Conservation (phyloP, 1,140 invertebrate species). For the Heliothis subflexa region DNA sequence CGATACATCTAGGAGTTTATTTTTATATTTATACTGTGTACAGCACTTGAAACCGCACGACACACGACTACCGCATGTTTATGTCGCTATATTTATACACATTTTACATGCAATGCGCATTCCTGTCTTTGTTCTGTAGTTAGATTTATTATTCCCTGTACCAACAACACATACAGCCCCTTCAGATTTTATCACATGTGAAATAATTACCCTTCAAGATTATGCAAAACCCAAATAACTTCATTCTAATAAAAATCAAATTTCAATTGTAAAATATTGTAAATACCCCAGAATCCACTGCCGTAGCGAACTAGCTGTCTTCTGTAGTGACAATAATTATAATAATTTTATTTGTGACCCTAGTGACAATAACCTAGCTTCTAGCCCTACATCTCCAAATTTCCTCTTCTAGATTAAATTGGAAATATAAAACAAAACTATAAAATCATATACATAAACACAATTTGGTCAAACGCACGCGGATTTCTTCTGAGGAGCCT, state of each 20-base stretch:
- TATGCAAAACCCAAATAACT: not conserved
- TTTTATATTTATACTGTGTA: slow-evolving; percentile 44
- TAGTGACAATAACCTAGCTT: slow-evolving; percentile 11
- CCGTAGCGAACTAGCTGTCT: slow-evolving; percentile 21
- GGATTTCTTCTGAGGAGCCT: not conserved
- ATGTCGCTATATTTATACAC: slow-evolving; percentile 35
- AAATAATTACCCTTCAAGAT: not conserved
- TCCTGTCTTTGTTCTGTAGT: slow-evolving; percentile 27
- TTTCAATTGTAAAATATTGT: not conserved
- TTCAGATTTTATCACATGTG: slow-evolving; percentile 20
- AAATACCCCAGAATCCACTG: slow-evolving; percentile 11
- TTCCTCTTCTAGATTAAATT: slow-evolving; percentile 40
- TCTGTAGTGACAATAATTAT: slow-evolving; percentile 20
- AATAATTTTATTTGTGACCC: not conserved
- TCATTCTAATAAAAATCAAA: not conserved
- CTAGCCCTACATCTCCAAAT: slow-evolving; percentile 7
- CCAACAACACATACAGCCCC: not conserved
- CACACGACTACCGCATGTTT: slow-evolving; percentile 49
- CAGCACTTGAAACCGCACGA: slow-evolving; percentile 53
- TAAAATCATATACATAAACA: slow-evolving; percentile 33
- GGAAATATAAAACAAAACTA: slow-evolving; percentile 22
- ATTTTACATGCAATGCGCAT: slow-evolving; percentile 18
- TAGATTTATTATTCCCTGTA: slow-evolving; percentile 9
- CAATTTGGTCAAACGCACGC: not conserved
- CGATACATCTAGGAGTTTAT: slow-evolving; percentile 11